phyloP scores from a whole-genome alignment of 2,888 invertebrate genomes.

The Caenorhabditis doughertyi region DNA sequence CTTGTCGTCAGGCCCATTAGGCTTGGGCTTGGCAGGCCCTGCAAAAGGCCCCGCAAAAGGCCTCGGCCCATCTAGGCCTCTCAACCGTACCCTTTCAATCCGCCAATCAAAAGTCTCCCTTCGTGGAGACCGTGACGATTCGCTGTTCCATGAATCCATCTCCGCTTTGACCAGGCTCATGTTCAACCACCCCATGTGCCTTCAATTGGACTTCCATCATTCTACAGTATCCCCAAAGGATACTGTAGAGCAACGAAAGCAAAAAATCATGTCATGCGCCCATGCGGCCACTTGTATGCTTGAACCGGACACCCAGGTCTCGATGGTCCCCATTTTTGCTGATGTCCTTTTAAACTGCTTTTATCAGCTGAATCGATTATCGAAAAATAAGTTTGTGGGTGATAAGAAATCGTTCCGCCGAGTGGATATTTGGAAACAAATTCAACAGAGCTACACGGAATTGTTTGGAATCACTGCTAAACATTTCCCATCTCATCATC shows the following conservation, averaged over 20 bases:
- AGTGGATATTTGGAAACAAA: constrained; percentile 72
- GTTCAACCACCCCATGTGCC: constrained; percentile 51
- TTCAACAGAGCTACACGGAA: constrained; percentile 74
- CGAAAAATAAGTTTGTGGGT: constrained; percentile 62
- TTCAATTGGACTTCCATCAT: constrained; percentile 60
- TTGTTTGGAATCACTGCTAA: constrained; percentile 73
- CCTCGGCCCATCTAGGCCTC: neutral
- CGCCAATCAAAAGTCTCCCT: constrained; percentile 72
- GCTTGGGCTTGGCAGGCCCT: no score
- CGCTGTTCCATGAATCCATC: constrained; percentile 69
- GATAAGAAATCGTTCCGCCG: constrained; percentile 61
- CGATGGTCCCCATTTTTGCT: constrained; percentile 73
- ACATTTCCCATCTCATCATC: constrained; percentile 74
- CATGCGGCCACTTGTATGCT: constrained; percentile 69
- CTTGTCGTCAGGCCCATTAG: neutral
- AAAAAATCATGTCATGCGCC: constrained; percentile 67
- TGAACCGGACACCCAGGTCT: constrained; percentile 58
- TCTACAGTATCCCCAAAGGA: constrained; percentile 65
- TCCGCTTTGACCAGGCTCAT: constrained; percentile 58
- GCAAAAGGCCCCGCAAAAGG: no score
- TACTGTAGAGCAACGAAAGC: constrained; percentile 70
- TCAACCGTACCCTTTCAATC: constrained; percentile 48
- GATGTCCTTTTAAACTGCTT: constrained; percentile 79
- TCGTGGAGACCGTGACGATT: constrained; percentile 66
- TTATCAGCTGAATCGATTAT: constrained; percentile 75